Percentiles rank a stretch among this genome's conserved stretches.
Conservation (phyloP, 2,888 invertebrate species). For the Eupithecia centaureata region DNA sequence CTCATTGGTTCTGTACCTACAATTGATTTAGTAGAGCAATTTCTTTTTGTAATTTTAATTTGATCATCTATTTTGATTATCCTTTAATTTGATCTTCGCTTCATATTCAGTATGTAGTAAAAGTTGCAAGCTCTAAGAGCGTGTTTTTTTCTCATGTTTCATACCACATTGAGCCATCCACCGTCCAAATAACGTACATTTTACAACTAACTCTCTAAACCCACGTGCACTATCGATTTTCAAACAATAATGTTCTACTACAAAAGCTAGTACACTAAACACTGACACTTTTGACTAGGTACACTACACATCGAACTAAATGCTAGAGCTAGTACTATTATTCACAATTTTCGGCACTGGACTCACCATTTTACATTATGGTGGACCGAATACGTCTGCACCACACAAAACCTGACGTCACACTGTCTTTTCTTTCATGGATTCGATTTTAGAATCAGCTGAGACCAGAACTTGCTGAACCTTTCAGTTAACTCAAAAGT, state of each 20-base stretch:
- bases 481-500: neutral
- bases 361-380: constrained; percentile 13
- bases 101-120: neutral
- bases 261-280: constrained; percentile 4
- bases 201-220: constrained; percentile 13
- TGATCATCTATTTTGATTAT: too few relatives aligned
- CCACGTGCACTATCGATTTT: constrained; percentile 7
- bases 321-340: neutral
- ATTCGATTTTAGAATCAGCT: constrained; percentile 15
- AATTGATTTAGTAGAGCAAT: too few relatives aligned
- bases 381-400: constrained; percentile 1
- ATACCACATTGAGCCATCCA: constrained; percentile 11
- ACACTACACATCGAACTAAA: neutral
- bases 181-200: constrained; percentile 5
- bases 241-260: constrained; percentile 3
- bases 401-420: constrained; percentile 1
- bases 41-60: too few relatives aligned
- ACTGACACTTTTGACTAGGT: constrained; percentile 7
- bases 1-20: too few relatives aligned
- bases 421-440: constrained; percentile 8
- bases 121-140: neutral
- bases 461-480: constrained; percentile 2
- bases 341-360: neutral
- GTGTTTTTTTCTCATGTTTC: neutral
- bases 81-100: too few relatives aligned